Conservation (phyloP, 2,797 vertebrate genomes). For the Dryobates pubescens region DNA sequence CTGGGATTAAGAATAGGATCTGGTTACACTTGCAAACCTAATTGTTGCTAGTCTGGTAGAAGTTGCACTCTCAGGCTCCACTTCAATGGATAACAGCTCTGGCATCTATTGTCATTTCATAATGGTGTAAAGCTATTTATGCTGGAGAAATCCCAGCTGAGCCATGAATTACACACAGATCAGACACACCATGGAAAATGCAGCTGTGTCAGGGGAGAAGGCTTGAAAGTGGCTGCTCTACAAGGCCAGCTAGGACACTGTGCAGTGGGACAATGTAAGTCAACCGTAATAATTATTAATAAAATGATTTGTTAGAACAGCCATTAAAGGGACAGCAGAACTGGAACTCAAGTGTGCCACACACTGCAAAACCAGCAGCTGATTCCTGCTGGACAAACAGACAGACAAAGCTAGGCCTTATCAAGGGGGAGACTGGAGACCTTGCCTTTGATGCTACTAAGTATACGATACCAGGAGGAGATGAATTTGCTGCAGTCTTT, state of each 20-base stretch:
- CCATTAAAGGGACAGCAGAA: background rate
- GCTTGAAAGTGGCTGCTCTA: background rate
- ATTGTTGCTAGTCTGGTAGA: conserved; percentile 34
- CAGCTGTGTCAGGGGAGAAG: background rate
- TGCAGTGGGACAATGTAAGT: background rate
- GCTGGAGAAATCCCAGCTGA: conserved; percentile 52
- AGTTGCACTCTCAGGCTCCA: background rate
- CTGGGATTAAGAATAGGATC: conserved; percentile 42
- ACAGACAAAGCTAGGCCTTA: background rate
- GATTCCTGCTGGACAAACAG: background rate
- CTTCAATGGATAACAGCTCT: conserved; percentile 8
- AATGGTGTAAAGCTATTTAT: conserved; percentile 31
- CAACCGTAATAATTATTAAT: background rate
- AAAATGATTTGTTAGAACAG: background rate
- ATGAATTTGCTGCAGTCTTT: background rate
- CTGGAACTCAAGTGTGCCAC: background rate
- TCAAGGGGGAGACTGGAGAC: background rate
- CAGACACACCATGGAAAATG: background rate
- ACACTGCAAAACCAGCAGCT: background rate
- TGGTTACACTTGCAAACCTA: conserved; percentile 45
- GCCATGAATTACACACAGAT: background rate
- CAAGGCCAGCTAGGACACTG: background rate
- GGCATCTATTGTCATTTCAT: conserved; percentile 50
- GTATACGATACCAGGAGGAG: background rate
- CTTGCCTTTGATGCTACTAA: background rate